Base-by-base conservation (phyloP, 2,888 invertebrate species). In the Lissocephala sabroskyi region DNA sequence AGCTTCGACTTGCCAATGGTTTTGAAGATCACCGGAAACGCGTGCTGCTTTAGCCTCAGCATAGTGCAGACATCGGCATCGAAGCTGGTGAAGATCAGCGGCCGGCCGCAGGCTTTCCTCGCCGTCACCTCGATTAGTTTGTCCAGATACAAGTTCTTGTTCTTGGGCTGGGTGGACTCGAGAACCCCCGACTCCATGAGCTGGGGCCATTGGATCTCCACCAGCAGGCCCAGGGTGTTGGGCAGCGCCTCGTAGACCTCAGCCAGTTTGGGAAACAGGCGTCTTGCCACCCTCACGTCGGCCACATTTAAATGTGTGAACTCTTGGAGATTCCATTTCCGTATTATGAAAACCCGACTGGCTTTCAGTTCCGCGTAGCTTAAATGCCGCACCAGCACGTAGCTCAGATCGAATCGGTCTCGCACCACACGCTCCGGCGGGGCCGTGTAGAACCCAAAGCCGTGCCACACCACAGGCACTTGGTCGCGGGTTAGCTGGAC, bases 181-280 rank as follows among this genome's bases (percentile, higher is more conserved):
- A 90, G 90, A 0, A 91, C 89, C 19, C 95, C 96, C 81, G 94
- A 93, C 84, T 89, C 87, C 56, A 92, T 84, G 63, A 92, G 89
- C 91, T 96, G 95, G 0, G 96, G 96, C 93, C 97, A 98, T 84
- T 99, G 99, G 43, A 99, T 89, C 86, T 98, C 98, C 51, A 99
- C 90, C 83, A 98, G 95, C 80, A 98, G 95, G 1, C 98, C 98
- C 41, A 96, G 91, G 75, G 93, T 90, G 1, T 87, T 86, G 67
- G 96, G 93, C 17, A 99, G 87, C 19, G 87, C 87, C 66, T 92
- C 89, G 33, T 97, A 87, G 4, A 91, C 91, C 43, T 93, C 89
- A 70, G 93, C 89, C 33, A 99, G 86, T 0, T 94, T 94, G 1
- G 98, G 98, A 80, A 99, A 99, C 0, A 97, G 95, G 76, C 95